Conservation (phyloP, 2,113 vertebrate species). For the Burhinus bistriatus region DNA sequence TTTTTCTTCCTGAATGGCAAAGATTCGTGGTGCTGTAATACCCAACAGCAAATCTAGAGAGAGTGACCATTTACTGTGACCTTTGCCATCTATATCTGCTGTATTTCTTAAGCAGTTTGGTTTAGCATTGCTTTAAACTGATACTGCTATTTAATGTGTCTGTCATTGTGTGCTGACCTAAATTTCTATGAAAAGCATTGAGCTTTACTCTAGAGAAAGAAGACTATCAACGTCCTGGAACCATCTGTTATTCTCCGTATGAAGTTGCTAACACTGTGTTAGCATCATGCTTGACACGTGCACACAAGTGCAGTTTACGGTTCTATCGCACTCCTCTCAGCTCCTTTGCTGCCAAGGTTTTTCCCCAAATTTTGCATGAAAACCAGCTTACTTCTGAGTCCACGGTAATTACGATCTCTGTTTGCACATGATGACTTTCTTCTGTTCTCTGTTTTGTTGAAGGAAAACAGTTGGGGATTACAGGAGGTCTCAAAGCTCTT, state of each 20-base stretch:
- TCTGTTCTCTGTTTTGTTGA: neutral
- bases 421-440: neutral
- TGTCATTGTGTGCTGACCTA: neutral
- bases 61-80: neutral
- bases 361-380: neutral
- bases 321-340: fast-evolving
- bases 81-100: neutral
- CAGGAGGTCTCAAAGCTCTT: neutral
- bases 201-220: neutral
- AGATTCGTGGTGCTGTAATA: neutral
- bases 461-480: neutral
- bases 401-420: fast-evolving
- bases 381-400: neutral
- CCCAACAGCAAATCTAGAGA: neutral
- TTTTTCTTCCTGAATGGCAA: neutral
- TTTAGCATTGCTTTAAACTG: neutral
- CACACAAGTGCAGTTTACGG: neutral
- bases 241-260: neutral
- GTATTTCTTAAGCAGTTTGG: neutral
- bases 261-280: neutral
- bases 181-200: neutral
- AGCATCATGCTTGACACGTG: neutral
- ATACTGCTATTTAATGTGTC: neutral
- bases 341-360: neutral
- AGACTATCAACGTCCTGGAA: neutral